Conservation (phyloP, 2,797 vertebrate genomes). For the Chaenodraco wilsoni region DNA sequence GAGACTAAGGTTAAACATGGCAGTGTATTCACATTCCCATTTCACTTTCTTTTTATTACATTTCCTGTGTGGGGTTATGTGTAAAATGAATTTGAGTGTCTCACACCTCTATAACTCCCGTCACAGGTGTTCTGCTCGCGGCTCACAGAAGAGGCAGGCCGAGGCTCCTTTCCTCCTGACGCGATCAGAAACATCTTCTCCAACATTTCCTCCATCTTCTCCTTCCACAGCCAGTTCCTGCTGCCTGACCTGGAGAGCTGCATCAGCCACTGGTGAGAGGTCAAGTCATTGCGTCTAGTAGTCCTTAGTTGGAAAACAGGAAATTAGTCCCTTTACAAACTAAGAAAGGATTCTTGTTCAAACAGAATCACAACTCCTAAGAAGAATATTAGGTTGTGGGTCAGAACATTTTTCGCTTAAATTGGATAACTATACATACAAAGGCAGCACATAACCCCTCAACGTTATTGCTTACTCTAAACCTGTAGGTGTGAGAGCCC, state of each 20-base stretch:
- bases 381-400: no score
- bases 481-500: slow-evolving; percentile 81
- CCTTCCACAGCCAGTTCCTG: slow-evolving; percentile 90
- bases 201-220: slow-evolving; percentile 92
- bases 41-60: background rate
- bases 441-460: background rate
- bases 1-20: background rate
- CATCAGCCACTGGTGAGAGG: slow-evolving; percentile 87
- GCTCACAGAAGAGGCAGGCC: slow-evolving; percentile 85
- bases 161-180: slow-evolving; percentile 86
- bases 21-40: background rate
- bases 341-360: no score
- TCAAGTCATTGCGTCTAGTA: background rate
- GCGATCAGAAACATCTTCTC: slow-evolving; percentile 91
- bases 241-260: slow-evolving; percentile 88
- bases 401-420: background rate
- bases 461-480: background rate
- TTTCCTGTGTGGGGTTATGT: background rate
- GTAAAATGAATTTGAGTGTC: no score
- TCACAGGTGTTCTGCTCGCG: slow-evolving; percentile 87
- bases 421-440: background rate
- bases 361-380: no score
- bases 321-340: no score
- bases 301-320: no score
- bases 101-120: background rate